These are phyloP conservation scores for Oreamnos americanus DNA, from an alignment of 2,113 vertebrate genomes.

Conservation along the genomic window DNA sequence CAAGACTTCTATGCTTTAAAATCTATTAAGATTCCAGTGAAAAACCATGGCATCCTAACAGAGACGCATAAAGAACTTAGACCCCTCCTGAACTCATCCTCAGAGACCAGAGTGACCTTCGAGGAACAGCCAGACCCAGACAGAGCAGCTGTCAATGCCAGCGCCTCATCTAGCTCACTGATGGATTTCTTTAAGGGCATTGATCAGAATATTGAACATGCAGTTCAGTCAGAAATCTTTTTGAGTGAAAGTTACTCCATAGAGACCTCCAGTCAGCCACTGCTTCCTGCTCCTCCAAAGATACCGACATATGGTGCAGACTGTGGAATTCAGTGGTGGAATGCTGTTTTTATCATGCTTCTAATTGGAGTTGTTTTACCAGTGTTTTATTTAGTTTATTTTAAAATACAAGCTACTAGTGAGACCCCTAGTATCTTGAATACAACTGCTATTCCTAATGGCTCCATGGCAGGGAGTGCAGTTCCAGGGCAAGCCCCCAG, in stretches of 20 bases:
- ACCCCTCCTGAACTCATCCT: conserved; percentile 11
- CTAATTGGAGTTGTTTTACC: conserved; percentile 92
- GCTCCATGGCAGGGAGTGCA: background rate
- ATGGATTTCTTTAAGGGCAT: conserved; percentile 88
- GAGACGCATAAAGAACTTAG: conserved; percentile 76
- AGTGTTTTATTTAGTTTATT: conserved; percentile 94
- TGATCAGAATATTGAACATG: conserved; percentile 87
- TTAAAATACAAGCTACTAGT: conserved; percentile 85
- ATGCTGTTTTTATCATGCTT: conserved; percentile 93
- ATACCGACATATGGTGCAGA: conserved; percentile 80
- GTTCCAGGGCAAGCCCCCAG: background rate
- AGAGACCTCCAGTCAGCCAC: background rate
- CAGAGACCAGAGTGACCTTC: background rate
- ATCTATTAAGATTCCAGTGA: conserved; percentile 93
- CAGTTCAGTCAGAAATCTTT: conserved; percentile 78
- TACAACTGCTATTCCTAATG: conserved; percentile 49
- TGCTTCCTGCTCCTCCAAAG: background rate
- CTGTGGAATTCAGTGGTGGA: conserved; percentile 97
- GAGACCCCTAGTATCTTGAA: conserved; percentile 61
- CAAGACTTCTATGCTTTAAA: conserved; percentile 95
- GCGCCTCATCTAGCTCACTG: conserved; percentile 61
- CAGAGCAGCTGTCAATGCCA: rapidly evolving
- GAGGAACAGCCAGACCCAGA: conserved; percentile 27
- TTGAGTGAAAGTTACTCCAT: conserved; percentile 38
- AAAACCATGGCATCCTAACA: conserved; percentile 87